Base-by-base conservation (phyloP, 2,888 invertebrate genomes). In the Andrena chrysosceles region DNA sequence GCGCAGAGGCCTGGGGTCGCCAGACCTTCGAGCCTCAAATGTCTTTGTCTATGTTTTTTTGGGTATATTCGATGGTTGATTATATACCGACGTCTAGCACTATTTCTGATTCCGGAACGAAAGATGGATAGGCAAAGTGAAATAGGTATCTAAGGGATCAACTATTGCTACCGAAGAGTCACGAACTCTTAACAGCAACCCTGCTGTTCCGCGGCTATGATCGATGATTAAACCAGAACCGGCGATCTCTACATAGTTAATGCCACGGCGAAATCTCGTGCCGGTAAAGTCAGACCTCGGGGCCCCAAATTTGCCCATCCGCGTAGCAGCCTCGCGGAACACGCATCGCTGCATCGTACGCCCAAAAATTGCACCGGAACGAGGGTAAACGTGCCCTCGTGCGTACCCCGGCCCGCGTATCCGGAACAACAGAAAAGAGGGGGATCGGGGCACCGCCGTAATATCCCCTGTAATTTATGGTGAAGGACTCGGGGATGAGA, bases 391-490 rank as follows among this genome's bases (percentile, higher is more conserved):
- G 56, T 72, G 62, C 62, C 26, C 42, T 62, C 66, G 69, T 60
- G 35, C 20, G 52, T 66, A 66, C 66, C 59, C 63, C 20, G 20
- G 49, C 59, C 33, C 10, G 48, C 23, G 60, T 56, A 23, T 76
- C 82, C 76, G 79, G 60, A 78, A 78, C 70, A 42, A 73, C 59
- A 70, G 71, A 63, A 56, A 67, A 64, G 66, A 49, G 54, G 31
- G 73, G 67, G 62, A 52, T 48, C 31, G 59, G 69, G 68, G 67
- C 59, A 60, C 63, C 59, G 70, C n/a, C 62, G 83, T 83, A 84
- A 85, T 86, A 88, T 88, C 79, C 70, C 77, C 77, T 68, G 77
- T 86, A 87, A 87, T 87, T 88, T 87, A 87, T 74, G 83, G 83
- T 59, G 81, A 77, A 85, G 83, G 72, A 69, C 69, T 76, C 49